Evolutionary conservation across 2,888 invertebrate species (phyloP).

Genomic region (Steinernema carpocapsae): DNA sequence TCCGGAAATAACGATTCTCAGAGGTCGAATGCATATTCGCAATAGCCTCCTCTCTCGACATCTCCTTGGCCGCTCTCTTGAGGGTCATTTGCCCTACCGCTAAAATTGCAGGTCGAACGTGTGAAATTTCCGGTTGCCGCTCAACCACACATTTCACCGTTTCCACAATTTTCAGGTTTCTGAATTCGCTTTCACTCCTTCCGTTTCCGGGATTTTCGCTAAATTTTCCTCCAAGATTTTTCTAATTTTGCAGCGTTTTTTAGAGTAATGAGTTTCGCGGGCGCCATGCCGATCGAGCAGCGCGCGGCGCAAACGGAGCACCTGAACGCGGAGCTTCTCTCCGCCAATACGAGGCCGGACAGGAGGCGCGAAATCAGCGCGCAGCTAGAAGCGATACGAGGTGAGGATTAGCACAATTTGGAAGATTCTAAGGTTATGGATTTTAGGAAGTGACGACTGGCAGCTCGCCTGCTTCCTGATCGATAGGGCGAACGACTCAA

Average conservation of each 20-base stretch:
- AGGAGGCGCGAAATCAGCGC: neutral
- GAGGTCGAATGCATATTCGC: no score
- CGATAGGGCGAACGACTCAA: neutral
- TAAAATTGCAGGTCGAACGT: neutral
- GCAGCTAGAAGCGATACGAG: slow-evolving; percentile 23
- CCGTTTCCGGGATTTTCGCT: neutral
- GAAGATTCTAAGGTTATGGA: neutral
- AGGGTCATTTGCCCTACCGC: neutral
- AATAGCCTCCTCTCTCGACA: neutral
- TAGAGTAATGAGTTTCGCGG: neutral
- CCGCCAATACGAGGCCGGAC: neutral
- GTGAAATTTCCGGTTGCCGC: neutral
- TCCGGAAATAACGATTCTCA: no score
- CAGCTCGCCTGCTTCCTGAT: slow-evolving; percentile 26
- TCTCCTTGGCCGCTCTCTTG: neutral
- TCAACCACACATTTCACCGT: neutral
- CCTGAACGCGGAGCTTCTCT: neutral
- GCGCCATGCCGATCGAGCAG: neutral
- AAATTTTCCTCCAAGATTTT: no score
- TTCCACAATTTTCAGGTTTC: neutral
- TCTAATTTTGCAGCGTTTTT: neutral
- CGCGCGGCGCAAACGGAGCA: slow-evolving; percentile 14
- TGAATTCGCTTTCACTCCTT: neutral
- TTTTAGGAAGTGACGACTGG: slow-evolving; percentile 27
- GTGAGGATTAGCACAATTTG: neutral